Conservation (phyloP, 2,888 invertebrate species). For the Heliconius hortense region DNA sequence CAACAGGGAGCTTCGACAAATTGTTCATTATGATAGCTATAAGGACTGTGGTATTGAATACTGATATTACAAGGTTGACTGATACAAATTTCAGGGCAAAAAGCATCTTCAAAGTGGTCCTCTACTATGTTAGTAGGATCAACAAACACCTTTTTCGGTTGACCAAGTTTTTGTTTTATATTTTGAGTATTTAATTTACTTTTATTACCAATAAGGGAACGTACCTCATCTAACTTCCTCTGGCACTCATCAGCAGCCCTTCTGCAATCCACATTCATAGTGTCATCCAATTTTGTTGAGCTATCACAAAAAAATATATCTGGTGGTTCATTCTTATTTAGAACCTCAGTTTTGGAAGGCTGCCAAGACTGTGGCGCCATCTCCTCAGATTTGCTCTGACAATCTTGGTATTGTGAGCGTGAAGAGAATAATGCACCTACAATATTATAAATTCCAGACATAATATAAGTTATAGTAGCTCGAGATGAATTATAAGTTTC, state of each 20-base stretch:
- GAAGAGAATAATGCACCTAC: slow-evolving; percentile 63
- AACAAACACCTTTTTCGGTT: slow-evolving; percentile 59
- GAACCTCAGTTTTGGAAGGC: slow-evolving; percentile 59
- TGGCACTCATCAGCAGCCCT: slow-evolving; percentile 63
- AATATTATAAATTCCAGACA: slow-evolving; percentile 65
- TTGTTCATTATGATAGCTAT: slow-evolving; percentile 51
- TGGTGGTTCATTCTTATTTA: slow-evolving; percentile 65
- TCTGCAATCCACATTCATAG: slow-evolving; percentile 58
- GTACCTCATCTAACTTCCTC: slow-evolving; percentile 64
- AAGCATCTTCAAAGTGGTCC: slow-evolving; percentile 69
- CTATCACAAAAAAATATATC: slow-evolving; percentile 48
- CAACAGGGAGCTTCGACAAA: slow-evolving; percentile 54
- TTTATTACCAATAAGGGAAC: slow-evolving; percentile 53
- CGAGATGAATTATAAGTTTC: slow-evolving; percentile 51
- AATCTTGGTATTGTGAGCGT: slow-evolving; percentile 58
- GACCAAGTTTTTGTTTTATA: slow-evolving; percentile 43
- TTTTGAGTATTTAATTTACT: slow-evolving; percentile 47
- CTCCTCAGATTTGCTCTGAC: slow-evolving; percentile 52
- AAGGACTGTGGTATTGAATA: slow-evolving; percentile 57
- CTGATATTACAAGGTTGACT: slow-evolving; percentile 53
- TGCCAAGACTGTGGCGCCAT: slow-evolving; percentile 61
- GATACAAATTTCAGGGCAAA: slow-evolving; percentile 62
- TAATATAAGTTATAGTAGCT: slow-evolving; percentile 61
- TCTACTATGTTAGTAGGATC: slow-evolving; percentile 57
- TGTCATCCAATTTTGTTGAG: slow-evolving; percentile 51